Conservation (phyloP, 2,797 vertebrate species). For the Malacoraja senta region DNA sequence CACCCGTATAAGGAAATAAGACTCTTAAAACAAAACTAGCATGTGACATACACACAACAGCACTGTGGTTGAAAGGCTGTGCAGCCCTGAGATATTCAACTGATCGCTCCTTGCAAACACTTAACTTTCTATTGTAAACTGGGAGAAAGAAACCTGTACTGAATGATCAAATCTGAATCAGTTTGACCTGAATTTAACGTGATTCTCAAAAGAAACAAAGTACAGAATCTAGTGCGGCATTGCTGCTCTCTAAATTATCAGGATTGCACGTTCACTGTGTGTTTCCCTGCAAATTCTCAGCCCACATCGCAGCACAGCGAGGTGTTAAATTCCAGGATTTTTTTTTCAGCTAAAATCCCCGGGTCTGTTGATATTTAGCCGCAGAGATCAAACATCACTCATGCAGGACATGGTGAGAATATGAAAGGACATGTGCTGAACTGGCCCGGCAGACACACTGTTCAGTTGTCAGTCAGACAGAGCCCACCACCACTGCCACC, state of each 20-base stretch:
- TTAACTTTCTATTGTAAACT: not conserved
- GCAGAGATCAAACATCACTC: conserved; percentile 72
- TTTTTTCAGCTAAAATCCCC: conserved; percentile 51
- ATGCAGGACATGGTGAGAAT: conserved; percentile 53
- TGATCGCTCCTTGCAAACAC: not conserved
- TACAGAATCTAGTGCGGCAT: not conserved
- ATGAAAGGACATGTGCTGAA: conserved; percentile 50
- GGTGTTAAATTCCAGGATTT: conserved; percentile 59
- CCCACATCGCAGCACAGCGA: conserved; percentile 47
- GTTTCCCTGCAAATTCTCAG: not conserved
- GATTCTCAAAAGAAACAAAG: not conserved
- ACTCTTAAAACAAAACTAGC: conserved; percentile 6
- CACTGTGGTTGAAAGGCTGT: not conserved
- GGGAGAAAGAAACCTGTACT: not conserved
- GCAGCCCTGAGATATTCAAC: not conserved
- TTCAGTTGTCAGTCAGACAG: conserved; percentile 62
- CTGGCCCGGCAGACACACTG: conserved; percentile 57
- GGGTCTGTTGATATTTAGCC: conserved; percentile 64
- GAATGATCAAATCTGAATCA: conserved; percentile 13
- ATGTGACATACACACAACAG: not conserved
- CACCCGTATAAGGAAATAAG: not conserved
- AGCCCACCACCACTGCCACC: conserved; percentile 48
- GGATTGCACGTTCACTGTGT: not conserved
- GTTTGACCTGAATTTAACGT: not conserved
- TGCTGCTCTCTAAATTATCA: not conserved